Evolutionary conservation across 2,888 invertebrate species (phyloP).

Genomic region (Brenthis hecate): DNA sequence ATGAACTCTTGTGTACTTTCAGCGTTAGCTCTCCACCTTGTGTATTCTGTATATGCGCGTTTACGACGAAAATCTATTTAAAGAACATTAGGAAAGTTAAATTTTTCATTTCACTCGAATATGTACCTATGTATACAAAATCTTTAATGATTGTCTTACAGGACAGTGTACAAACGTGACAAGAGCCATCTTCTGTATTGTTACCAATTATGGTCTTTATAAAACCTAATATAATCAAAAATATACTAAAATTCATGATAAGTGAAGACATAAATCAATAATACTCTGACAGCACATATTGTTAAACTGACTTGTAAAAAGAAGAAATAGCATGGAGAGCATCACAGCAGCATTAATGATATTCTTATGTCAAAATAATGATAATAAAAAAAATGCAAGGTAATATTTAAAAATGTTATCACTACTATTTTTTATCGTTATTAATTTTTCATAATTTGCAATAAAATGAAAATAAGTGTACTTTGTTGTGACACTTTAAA

Average conservation of each 20-base stretch:
- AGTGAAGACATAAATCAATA: conserved; percentile 58
- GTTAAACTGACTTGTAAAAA: conserved; percentile 38
- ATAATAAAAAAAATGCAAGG: too few species aligned
- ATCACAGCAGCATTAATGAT: too few species aligned
- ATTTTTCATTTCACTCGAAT: neutral
- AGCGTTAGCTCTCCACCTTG: conserved; percentile 64
- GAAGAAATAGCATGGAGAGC: too few species aligned
- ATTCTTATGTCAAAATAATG: too few species aligned
- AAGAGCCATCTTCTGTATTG: conserved; percentile 52
- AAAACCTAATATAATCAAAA: conserved; percentile 68
- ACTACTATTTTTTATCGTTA: too few species aligned
- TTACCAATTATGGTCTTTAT: conserved; percentile 57
- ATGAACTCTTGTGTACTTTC: conserved; percentile 66
- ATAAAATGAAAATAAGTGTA: too few species aligned
- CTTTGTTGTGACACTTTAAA: too few species aligned
- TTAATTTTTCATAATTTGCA: too few species aligned
- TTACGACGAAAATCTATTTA: conserved; percentile 60
- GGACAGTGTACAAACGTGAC: conserved; percentile 54
- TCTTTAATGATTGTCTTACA: conserved; percentile 51
- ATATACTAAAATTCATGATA: conserved; percentile 70
- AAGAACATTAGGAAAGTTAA: conserved; percentile 10
- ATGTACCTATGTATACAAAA: neutral
- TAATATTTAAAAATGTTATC: too few species aligned
- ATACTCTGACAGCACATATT: conserved; percentile 62
- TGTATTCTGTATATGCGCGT: conserved; percentile 64